Evolutionary conservation across 2,888 invertebrate species (phyloP).

Genomic region (Parthenolecanium corni): DNA sequence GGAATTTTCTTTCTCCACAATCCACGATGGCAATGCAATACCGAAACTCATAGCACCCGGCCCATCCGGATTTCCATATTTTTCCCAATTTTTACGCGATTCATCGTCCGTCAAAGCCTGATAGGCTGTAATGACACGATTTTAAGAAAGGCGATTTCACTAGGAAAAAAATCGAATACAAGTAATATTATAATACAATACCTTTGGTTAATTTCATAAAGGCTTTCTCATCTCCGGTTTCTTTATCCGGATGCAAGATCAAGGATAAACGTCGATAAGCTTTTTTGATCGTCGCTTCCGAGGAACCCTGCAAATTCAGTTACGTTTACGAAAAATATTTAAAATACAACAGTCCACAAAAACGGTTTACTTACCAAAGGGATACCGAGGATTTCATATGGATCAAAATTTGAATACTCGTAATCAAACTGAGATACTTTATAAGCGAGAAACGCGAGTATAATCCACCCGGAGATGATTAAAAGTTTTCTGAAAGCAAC

Average conservation of each 20-base stretch:
- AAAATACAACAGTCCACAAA: background rate
- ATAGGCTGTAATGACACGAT: slow-evolving; percentile 40
- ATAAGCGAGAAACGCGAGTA: slow-evolving; percentile 69
- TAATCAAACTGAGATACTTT: slow-evolving; percentile 94
- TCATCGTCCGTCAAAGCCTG: slow-evolving; percentile 94
- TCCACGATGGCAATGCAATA: slow-evolving; percentile 98
- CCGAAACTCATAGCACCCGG: slow-evolving; percentile 99
- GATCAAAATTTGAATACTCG: slow-evolving; percentile 98
- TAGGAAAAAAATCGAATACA: background rate
- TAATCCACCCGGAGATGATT: slow-evolving; percentile 70
- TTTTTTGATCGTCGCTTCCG: slow-evolving; percentile 81
- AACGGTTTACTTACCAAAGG: slow-evolving; percentile 50
- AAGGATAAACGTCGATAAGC: slow-evolving; percentile 89
- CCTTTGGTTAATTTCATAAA: slow-evolving; percentile 97
- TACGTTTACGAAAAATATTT: background rate
- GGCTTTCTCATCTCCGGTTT: slow-evolving; percentile 89
- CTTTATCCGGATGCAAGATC: slow-evolving; percentile 93
- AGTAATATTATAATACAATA: slow-evolving; percentile 37
- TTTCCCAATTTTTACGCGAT: slow-evolving; percentile 93
- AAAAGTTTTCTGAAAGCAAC: slow-evolving; percentile 53
- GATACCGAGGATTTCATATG: slow-evolving; percentile 87
- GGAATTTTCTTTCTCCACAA: slow-evolving; percentile 98
- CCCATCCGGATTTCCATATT: slow-evolving; percentile 98
- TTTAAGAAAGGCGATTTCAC: background rate
- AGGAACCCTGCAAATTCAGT: slow-evolving; percentile 61